Evolutionary conservation across 2,888 invertebrate species (phyloP).

Genomic region (Agrotis clavis): DNA sequence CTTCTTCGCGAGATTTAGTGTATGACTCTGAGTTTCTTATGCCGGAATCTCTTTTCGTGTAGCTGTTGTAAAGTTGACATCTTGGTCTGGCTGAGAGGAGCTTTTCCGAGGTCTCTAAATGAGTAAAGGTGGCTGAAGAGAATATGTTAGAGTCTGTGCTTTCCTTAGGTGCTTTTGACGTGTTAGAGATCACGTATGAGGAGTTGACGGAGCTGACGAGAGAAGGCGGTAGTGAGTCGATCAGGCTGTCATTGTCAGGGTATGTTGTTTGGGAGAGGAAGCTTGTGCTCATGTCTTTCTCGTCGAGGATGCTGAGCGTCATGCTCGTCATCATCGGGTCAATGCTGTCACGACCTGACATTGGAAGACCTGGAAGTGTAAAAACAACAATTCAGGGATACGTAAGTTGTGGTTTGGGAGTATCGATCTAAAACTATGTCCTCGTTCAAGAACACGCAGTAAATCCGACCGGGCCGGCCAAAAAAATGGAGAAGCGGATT

Average conservation of each 20-base stretch:
- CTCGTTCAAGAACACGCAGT: no score
- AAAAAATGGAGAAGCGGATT: no score
- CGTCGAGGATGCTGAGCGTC: slow-evolving; percentile 89
- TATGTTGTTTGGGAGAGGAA: slow-evolving; percentile 89
- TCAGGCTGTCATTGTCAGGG: slow-evolving; percentile 87
- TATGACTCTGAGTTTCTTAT: slow-evolving; percentile 84
- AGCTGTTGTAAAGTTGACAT: slow-evolving; percentile 80
- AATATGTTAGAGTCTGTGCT: slow-evolving; percentile 83
- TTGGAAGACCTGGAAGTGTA: slow-evolving; percentile 76
- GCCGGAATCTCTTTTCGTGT: slow-evolving; percentile 79
- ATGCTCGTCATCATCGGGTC: slow-evolving; percentile 89
- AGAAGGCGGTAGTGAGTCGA: slow-evolving; percentile 87
- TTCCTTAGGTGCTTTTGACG: slow-evolving; percentile 76
- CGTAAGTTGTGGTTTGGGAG: no score
- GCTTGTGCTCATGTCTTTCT: slow-evolving; percentile 90
- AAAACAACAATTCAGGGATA: no score
- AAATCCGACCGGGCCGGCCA: no score
- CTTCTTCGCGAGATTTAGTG: slow-evolving; percentile 84
- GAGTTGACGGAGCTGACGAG: slow-evolving; percentile 88
- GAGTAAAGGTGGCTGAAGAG: slow-evolving; percentile 87
- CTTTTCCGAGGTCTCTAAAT: slow-evolving; percentile 85
- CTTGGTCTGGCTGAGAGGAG: slow-evolving; percentile 83
- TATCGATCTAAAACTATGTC: no score
- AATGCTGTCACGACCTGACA: slow-evolving; percentile 83
- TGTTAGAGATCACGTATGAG: slow-evolving; percentile 82